Base-by-base conservation (phyloP, 2,888 invertebrate genomes). In the Sepioteuthis lessoniana region DNA sequence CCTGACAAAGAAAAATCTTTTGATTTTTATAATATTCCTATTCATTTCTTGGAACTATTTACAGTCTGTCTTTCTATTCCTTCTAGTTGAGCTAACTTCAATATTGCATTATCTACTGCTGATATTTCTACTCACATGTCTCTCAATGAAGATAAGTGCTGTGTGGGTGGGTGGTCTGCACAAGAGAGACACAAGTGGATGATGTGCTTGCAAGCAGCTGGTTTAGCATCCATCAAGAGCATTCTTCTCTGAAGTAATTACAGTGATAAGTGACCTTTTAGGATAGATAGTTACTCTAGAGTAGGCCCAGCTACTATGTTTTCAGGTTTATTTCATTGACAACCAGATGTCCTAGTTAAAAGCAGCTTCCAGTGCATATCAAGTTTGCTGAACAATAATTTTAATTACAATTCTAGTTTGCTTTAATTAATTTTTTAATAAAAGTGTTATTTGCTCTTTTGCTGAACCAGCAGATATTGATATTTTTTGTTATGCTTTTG, bases 141-240 rank as follows among this genome's bases (percentile, higher is more conserved):
- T 76, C 76, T 76, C 76, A 76, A 76, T 76, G 76, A 76, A 76
- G 76, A 76, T 76, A n/a, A 76, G n/a, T 76, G 76, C 76, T 76
- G 31, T 76, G 76, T n/a, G n/a, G 76, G 76, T 76, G 76, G 76
- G 76, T 76, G n/a, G n/a, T 76, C 31, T 10, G n/a, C n/a, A 76
- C 10, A n/a, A 76, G 76, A 76, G 13, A n/a, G 76, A 13, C n/a
- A 76, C 13, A 76, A 76, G 76, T 76, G 76, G 76, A n/a, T 76
- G 76, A 76, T n/a, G 76, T 76, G 76, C 76, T 76, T 76, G n/a
- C n/a, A n/a, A 76, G 76, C 31, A 76, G 76, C 31, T 76, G 76
- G 76, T 76, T n/a, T 76, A 8, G 76, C 76, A 76, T 76, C 76
- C n/a, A 76, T n/a, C 76, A 76, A 76, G 76, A 76, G 76, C n/a